Base-by-base conservation (phyloP, 30 jellyfish, hydroid and myxozoan species). In the Hydra vulgaris region DNA sequence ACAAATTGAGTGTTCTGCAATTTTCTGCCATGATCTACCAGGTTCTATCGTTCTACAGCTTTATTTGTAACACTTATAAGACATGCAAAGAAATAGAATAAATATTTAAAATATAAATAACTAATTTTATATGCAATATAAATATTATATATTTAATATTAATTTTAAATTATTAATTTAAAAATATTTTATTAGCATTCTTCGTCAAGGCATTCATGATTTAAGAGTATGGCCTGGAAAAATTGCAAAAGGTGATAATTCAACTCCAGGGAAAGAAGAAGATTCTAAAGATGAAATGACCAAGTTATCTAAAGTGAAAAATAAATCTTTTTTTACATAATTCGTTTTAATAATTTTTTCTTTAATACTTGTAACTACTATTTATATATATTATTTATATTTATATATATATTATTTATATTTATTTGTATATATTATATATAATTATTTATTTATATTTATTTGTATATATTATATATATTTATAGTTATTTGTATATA, bases 191-290 rank as follows among this genome's bases (percentile, higher is more conserved):
- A 7, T n/a, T 71, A 94, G 99, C 15, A 88, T 92, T 23, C 74
- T 94, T 52, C 90, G 99, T 0, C 99, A 87, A 55, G 99, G 99
- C 27, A 87, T 94, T 19, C 96, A 94, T 73, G 99, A 94, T 61
- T 89, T 94, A n/a, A 89, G 95, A 18, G 99, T 94, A 12, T 94
- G 99, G 99, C 99, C 96, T 53, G 99, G 99, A 17, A 81, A 88
- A 54, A 95, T 88, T 53, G 96, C 96, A 21, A 92, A 87, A 27
- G 96, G 96, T 0, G 81, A 78, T 71, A 92, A 53, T 21, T 23
- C 70, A 74, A 94, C 99, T 7, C 95, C 93, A n/a, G 99, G 99
- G 25, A 94, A 94, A 79, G 86, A 77, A 17, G 85, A 80, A 23
- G 76, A 84, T 8, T 27, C 92, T 1, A 96, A 84, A 66, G 93